Conservation (phyloP, 2,113 vertebrate species). For the Alligator sinensis region DNA sequence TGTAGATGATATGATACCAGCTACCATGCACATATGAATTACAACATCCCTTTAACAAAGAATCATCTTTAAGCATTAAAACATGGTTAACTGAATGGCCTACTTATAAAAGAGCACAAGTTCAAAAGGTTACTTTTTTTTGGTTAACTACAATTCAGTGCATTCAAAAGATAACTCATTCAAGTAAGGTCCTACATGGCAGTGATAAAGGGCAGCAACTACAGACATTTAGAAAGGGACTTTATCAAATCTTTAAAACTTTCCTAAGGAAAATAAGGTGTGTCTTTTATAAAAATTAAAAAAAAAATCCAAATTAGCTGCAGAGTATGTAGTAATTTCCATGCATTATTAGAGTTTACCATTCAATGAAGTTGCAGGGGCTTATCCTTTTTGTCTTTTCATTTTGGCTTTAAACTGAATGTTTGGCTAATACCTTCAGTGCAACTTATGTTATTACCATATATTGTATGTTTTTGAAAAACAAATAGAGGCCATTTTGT, state of each 20-base stretch:
- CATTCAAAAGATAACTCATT: constrained; percentile 31
- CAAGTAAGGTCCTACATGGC: constrained; percentile 18
- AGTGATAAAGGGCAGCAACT: constrained; percentile 56
- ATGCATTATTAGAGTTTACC: constrained; percentile 62
- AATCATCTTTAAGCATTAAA: not conserved
- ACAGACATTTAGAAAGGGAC: constrained; percentile 63
- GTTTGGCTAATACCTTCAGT: not conserved
- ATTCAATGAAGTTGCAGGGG: constrained; percentile 49
- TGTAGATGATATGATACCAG: constrained; percentile 6
- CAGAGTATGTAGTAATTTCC: constrained; percentile 58
- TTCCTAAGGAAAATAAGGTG: constrained; percentile 61
- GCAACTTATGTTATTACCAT: not conserved
- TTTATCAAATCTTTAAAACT: constrained; percentile 61
- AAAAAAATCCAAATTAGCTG: constrained; percentile 63
- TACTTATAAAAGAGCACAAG: constrained; percentile 6
- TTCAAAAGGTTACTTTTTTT: constrained; percentile 30
- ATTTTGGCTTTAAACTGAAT: constrained; percentile 49
- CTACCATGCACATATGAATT: not conserved
- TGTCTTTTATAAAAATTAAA: constrained; percentile 48
- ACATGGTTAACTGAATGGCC: constrained; percentile 1
- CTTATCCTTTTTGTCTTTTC: constrained; percentile 17
- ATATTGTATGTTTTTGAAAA: not conserved
- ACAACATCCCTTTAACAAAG: constrained; percentile 3
- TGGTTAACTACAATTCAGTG: not conserved
- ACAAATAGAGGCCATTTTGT: rapidly evolving